phyloP scores from a whole-genome alignment of 2,797 vertebrate species.

The Loriculus beryllinus region DNA sequence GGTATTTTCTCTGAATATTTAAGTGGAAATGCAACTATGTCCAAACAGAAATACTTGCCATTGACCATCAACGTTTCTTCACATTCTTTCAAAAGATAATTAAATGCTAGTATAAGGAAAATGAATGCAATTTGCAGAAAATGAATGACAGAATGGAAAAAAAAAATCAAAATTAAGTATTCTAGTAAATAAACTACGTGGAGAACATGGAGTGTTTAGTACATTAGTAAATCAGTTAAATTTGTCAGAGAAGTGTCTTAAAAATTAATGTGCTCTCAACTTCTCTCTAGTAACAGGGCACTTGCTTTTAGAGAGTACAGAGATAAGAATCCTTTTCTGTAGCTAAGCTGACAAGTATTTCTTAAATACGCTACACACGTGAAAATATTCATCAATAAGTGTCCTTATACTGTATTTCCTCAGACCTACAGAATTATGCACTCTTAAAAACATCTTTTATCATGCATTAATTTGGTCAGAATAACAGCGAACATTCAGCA shows the following conservation, averaged over 20 bases:
- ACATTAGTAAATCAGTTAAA: not conserved
- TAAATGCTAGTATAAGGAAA: not conserved
- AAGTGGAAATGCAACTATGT: not conserved
- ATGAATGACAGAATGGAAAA: not conserved
- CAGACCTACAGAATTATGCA: not conserved
- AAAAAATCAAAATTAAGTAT: not conserved
- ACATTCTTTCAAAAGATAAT: not conserved
- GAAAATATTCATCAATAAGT: not conserved
- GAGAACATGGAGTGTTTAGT: not conserved
- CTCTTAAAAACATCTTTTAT: not conserved
- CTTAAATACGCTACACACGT: not conserved
- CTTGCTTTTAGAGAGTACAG: not conserved
- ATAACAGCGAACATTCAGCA: not conserved
- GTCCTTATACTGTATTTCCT: not conserved
- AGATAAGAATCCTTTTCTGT: not conserved
- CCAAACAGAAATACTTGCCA: not conserved
- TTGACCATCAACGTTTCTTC: not conserved
- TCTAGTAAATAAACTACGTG: not conserved
- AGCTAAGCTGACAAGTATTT: not conserved
- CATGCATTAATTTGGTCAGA: not conserved
- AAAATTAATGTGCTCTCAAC: not conserved
- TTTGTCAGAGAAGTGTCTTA: not conserved
- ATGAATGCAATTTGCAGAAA: not conserved
- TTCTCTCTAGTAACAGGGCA: not conserved
- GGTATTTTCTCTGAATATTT: not conserved